Base-by-base conservation (phyloP, 2,888 invertebrate species). In the Xestia ashworthii region DNA sequence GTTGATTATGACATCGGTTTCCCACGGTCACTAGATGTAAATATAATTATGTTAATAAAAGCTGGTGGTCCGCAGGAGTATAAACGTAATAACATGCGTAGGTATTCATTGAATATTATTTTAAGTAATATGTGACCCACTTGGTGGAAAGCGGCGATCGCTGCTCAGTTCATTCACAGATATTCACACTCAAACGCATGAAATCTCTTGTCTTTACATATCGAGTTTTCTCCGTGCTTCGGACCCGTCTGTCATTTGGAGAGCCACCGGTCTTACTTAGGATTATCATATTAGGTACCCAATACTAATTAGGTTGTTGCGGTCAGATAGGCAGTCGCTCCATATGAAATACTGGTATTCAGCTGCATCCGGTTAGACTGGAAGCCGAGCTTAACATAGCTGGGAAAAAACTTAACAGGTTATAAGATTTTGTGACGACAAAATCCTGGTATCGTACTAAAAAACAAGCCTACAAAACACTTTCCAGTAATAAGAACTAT, bases 71-170 rank as follows among this genome's bases (percentile, higher is more conserved):
- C 1, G 14, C 44, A 53, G 50, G 38, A 74, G 14, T 66, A 4
- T 0, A 5, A 11, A 64, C 44, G 55, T 82, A 80, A 69, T 50
- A 44, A 50, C n/a, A 68, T 69, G 44, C 5, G 25, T 44, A 32
- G 32, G 32, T 32, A 76, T 64, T 76, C 41, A 77, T 76, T 76
- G n/a, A 48, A 25, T 19, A 48, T 48, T 25, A 12, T 25, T 67
- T 68, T 82, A 76, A 82, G 55, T 82, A 64, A 68, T 25, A 32
- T 38, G 65, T 65, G 32, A 62, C 62, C 32, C 5, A 62, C 62
- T 6, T 32, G 32, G 5, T 38, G 32, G 16, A 65, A 65, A 44
- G 44, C 16, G n/a, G 44, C 6, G 44, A 44, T 22, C n/a, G 9
- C 6, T 44, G 44, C 1, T 16, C 16, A 8, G 4, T 62, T 11